Evolutionary conservation across 2,113 vertebrate species (phyloP), one percentile per base, ranked within the genome.

Genomic region (Thermophis baileyi): DNA sequence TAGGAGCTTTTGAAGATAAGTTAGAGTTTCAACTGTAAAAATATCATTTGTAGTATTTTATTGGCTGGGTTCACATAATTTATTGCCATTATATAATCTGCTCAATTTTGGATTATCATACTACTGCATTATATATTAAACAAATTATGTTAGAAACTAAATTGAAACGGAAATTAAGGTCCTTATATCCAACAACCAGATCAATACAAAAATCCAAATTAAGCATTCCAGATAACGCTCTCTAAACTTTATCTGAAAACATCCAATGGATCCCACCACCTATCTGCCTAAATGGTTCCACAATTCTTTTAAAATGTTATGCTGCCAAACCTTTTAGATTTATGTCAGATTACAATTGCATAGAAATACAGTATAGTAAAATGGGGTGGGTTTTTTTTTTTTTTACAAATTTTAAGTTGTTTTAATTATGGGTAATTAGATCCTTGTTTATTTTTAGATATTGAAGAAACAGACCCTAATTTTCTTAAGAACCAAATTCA

Each of bases 1-100:
- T 46, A 93, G 20, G n/a, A 93, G 44, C 30, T 94, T 22, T 91
- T 92, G 35, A 8, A 95, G 55, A 55, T 90, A 94, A 94, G 53
- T 90, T 47, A 40, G 27, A 55, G 81, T 86, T 88, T 47, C 18
- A 8, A 63, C 55, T 63, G 20, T 89, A 1, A 40, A 49, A 86
- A 54, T 88, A 90, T 91, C 14, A 87, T 81, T 69, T 30, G 12
- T 69, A 30, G 30, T 81, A 81, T 81, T 81, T 44, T 81, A 81
- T 44, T 81, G 74, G 74, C 7, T 81, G 35, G 35, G 35, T 81
- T 44, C 35, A 81, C 74, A 81, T 7, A 81, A 81, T 74, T 74
- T 40, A 74, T 44, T 44, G 35, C 74, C 74, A 81, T 22, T 44
- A 44, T 4, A 44, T 24, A 81, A 44, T 81, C 2, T 22, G 74